Percentiles rank a stretch among this genome's conserved stretches.
Conservation (phyloP, 1,140 invertebrate species). For the Amphibalanus amphitrite region DNA sequence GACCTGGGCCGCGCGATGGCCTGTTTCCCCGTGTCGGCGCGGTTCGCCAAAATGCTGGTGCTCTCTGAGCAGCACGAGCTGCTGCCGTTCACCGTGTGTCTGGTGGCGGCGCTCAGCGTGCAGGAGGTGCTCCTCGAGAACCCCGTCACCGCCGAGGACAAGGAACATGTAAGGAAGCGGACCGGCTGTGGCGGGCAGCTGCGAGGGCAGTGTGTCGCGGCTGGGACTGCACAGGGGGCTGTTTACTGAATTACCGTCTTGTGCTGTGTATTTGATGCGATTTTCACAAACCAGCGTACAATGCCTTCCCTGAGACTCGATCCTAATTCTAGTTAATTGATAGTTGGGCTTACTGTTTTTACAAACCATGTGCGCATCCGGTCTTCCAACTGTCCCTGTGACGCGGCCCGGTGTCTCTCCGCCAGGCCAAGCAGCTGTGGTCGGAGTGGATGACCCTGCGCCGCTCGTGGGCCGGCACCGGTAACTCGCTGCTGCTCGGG, state of each 20-base stretch:
- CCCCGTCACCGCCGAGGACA: conserved; percentile 4
- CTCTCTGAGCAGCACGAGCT: conserved; percentile 71
- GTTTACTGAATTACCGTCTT: too few species aligned
- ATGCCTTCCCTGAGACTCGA: too few species aligned
- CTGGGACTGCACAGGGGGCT: too few species aligned
- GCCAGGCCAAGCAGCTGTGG: background rate
- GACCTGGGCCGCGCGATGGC: conserved; percentile 68
- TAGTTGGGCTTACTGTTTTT: too few species aligned
- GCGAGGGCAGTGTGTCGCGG: too few species aligned
- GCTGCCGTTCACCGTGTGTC: conserved; percentile 63
- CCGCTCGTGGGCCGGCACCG: conserved; percentile 3
- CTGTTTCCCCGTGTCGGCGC: conserved; percentile 72
- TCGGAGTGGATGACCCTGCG: background rate
- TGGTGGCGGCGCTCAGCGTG: conserved; percentile 84
- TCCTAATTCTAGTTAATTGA: too few species aligned
- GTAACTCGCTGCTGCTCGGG: conserved; percentile 41
- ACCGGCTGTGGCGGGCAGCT: too few species aligned
- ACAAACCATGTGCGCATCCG: too few species aligned
- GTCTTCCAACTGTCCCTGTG: too few species aligned
- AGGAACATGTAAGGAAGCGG: background rate
- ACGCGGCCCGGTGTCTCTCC: too few species aligned
- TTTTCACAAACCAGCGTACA: too few species aligned
- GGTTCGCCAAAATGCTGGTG: conserved; percentile 88
- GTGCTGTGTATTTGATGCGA: too few species aligned
- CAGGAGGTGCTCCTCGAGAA: conserved; percentile 32